Base-by-base conservation (phyloP, 1,140 invertebrate species). In the Atta texana region DNA sequence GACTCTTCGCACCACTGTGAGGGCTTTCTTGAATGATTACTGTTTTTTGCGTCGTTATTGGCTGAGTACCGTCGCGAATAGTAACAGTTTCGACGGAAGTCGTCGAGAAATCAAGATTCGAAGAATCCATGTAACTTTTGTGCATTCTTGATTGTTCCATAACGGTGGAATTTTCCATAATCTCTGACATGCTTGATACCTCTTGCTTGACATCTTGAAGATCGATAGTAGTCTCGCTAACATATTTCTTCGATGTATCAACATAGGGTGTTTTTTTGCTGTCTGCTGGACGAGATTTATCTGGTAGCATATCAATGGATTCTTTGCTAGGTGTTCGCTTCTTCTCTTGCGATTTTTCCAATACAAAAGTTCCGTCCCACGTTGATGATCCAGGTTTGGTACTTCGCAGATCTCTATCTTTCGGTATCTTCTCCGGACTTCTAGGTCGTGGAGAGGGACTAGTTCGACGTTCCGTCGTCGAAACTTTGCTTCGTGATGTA, bases 301-400 rank as follows among this genome's bases (percentile, higher is more conserved):
- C 85, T 14, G 59, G 6, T 18, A 21, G 8, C 28, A 18, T 66
- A 0, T 28, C 21, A 71, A 87, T 16, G 8, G 91, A 89, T 12
- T 91, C 92, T 44, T 89, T 78, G 51, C 92, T 94, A 0, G 44
- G 63, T 44, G 57, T 89, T 85, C 78, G 81, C 82, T 86, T 88
- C 16, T n/a, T 24, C 0, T 86, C 88, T 1, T 74, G 31, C 6
- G 94, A 77, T 78, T 94, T 95, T 85, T 96, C 95, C 6, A 88
- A 64, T 2, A 96, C 89, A 64, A 96, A 96, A 55, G 94, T 95
- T 0, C 96, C 96, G 69, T 96, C 96, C 95, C 95, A 96, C 3
- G 94, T 92, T 0, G 96, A 96, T 49, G 95, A 94, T 18, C 95
- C 95, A 49, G 94, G 94, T n/a, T 93, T 93, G 12, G 80, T 71